These are phyloP conservation scores for Lysandra coridon DNA, from an alignment of 2,888 invertebrate genomes.

Conservation along the genomic window DNA sequence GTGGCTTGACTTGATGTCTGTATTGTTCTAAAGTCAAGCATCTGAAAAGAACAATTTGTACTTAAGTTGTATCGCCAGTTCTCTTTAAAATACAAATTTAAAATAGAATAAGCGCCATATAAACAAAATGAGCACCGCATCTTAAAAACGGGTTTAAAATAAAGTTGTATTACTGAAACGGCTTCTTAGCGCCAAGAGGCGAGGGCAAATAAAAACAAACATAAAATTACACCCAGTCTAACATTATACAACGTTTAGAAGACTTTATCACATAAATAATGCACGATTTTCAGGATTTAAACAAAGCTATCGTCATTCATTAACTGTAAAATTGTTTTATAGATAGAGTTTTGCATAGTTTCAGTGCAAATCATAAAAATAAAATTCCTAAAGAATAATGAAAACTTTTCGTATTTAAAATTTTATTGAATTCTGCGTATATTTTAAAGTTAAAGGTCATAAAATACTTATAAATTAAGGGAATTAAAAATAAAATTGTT, in stretches of 20 bases:
- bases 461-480: background rate
- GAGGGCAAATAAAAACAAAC: constrained; percentile 49
- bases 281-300: constrained; percentile 1
- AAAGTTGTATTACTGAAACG: constrained; percentile 37
- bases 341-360: background rate
- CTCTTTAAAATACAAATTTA: background rate
- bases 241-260: constrained; percentile 41
- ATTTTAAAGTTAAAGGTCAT: background rate
- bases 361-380: background rate
- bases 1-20: background rate
- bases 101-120: constrained; percentile 25
- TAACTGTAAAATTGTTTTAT: background rate
- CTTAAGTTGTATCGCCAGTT: background rate
- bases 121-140: constrained; percentile 23
- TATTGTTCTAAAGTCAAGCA: too few species aligned
- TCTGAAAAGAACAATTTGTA: background rate
- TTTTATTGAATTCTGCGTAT: background rate
- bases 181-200: constrained; percentile 36
- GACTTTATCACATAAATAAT: constrained; percentile 38
- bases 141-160: constrained; percentile 35
- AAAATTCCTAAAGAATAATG: background rate
- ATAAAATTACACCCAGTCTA: constrained; percentile 46
- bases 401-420: background rate
- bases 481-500: background rate
- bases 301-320: background rate